Percentiles rank a stretch among this genome's conserved stretches.
Evolutionary conservation across 2,888 invertebrate species (phyloP).

Genomic region (Actias luna): DNA sequence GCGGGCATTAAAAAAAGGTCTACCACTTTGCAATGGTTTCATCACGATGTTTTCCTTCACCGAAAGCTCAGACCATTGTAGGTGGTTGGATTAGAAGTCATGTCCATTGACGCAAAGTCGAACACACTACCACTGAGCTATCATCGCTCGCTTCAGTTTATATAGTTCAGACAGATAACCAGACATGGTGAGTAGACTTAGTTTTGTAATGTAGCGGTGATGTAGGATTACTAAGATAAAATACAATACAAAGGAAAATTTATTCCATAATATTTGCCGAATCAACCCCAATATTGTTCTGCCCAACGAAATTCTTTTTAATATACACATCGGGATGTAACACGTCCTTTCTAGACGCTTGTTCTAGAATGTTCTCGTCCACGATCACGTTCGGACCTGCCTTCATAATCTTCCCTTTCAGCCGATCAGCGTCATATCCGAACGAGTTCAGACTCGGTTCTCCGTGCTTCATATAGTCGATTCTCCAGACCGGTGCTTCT

Average conservation of each 20-base stretch:
- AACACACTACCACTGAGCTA: too few species aligned
- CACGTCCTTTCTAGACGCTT: conserved; percentile 51
- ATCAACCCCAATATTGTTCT: conserved; percentile 34
- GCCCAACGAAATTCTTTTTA: conserved; percentile 56
- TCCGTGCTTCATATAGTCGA: conserved; percentile 71
- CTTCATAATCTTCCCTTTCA: conserved; percentile 56
- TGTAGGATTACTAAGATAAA: neutral
- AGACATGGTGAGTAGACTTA: too few species aligned
- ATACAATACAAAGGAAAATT: conserved; percentile 15
- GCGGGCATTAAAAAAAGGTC: too few species aligned
- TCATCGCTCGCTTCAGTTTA: too few species aligned
- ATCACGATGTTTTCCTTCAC: too few species aligned
- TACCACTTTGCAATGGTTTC: too few species aligned
- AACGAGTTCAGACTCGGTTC: conserved; percentile 57
- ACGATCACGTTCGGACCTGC: conserved; percentile 47
- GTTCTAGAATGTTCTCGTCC: conserved; percentile 44
- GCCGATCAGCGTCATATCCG: conserved; percentile 39
- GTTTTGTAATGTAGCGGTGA: too few species aligned
- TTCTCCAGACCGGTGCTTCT: conserved; percentile 62
- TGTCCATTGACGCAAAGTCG: too few species aligned
- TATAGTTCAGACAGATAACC: too few species aligned
- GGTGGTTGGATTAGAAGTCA: too few species aligned
- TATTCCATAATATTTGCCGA: conserved; percentile 42
- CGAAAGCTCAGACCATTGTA: too few species aligned
- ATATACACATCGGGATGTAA: conserved; percentile 67